A percentile compares a stretch with the other conserved stretches of the same genome.
phyloP scores from a whole-genome alignment of 2,113 vertebrate species.

The Cinclus cinclus region DNA sequence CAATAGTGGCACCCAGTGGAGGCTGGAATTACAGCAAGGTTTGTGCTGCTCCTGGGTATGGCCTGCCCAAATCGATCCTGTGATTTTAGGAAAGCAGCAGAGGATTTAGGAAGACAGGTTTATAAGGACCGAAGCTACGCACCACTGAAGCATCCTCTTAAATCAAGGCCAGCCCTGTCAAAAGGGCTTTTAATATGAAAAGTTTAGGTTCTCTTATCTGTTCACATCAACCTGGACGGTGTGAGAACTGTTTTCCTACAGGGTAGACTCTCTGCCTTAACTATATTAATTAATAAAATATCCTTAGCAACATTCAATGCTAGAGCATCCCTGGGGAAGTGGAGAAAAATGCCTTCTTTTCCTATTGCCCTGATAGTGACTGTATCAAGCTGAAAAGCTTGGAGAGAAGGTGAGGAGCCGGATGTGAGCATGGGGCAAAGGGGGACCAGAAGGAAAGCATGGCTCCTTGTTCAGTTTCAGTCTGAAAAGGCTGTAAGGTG shows the following conservation, averaged over 20 bases:
- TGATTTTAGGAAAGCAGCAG: neutral
- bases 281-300: neutral
- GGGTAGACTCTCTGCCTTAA: neutral
- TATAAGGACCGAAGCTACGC: neutral
- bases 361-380: neutral
- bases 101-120: neutral
- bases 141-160: neutral
- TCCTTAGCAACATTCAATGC: neutral
- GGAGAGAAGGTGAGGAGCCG: neutral
- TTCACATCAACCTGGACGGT: neutral
- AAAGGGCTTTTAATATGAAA: neutral
- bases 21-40: neutral
- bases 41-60: neutral
- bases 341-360: neutral
- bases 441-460: neutral
- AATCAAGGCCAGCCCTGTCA: neutral
- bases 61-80: neutral
- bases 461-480: neutral
- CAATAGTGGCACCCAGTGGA: slow-evolving; percentile 73
- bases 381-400: neutral
- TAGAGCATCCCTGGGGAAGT: neutral
- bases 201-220: neutral
- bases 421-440: rapidly evolving
- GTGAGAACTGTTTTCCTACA: neutral
- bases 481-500: neutral